Conservation (phyloP, 2,113 vertebrate species). For the Caranx melampygus region DNA sequence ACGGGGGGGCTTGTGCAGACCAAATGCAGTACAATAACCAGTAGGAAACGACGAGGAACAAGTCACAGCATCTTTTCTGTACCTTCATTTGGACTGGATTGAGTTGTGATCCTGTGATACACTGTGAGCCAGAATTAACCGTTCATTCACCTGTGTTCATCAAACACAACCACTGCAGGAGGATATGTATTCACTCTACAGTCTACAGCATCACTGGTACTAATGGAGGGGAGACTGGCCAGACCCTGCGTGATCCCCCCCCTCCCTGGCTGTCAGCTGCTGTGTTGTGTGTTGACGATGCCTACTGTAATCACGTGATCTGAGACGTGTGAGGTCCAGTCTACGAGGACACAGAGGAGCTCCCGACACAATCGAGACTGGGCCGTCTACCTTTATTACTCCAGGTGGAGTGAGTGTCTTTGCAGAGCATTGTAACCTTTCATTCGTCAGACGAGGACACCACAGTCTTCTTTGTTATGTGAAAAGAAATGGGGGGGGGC, state of each 20-base stretch:
- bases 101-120: conserved; percentile 24
- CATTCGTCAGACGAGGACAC: conserved; percentile 9
- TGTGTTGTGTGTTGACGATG: conserved; percentile 37
- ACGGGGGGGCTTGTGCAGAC: not conserved
- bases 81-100: not conserved
- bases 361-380: conserved; percentile 11
- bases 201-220: conserved; percentile 7
- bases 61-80: not conserved
- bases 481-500: not conserved
- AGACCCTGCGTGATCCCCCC: not conserved
- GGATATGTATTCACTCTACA: conserved; percentile 36
- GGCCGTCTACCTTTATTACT: not conserved
- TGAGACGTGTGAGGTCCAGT: conserved; percentile 46
- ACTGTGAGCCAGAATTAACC: conserved; percentile 42
- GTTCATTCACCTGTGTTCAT: conserved; percentile 42
- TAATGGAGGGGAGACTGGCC: not conserved
- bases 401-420: conserved; percentile 17
- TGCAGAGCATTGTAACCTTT: not conserved
- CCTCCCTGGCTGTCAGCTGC: conserved; percentile 45
- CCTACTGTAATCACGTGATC: conserved; percentile 29
- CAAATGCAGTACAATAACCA: not conserved
- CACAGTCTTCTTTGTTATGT: conserved; percentile 6
- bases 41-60: not conserved
- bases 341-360: conserved; percentile 14
- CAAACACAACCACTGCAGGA: conserved; percentile 27